Percentiles rank a stretch among this genome's conserved stretches.
Conservation (phyloP, 2,888 invertebrate species). For the Lissocephala sabroskyi region DNA sequence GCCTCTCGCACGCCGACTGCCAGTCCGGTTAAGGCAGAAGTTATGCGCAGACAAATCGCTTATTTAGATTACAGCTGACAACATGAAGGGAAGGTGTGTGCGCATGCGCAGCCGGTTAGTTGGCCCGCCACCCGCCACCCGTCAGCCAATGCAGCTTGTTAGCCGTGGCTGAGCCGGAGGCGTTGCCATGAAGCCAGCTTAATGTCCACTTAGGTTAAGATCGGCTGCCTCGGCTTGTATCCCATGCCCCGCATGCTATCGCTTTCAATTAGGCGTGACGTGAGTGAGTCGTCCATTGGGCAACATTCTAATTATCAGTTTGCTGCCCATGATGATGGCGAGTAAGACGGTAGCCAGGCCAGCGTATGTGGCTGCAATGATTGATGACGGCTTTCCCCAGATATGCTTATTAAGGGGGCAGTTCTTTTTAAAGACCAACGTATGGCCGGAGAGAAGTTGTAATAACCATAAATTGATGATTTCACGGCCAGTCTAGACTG, state of each 20-base stretch:
- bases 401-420: not conserved
- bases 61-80: slow-evolving; percentile 57
- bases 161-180: slow-evolving; percentile 13
- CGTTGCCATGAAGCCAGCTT: slow-evolving; percentile 40
- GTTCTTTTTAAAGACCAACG: slow-evolving; percentile 14
- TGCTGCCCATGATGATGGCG: no score
- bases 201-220: slow-evolving; percentile 45
- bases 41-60: slow-evolving; percentile 57
- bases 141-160: slow-evolving; percentile 18
- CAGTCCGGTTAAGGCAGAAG: slow-evolving; percentile 33
- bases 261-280: slow-evolving; percentile 43
- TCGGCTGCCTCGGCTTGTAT: slow-evolving; percentile 10
- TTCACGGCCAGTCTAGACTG: slow-evolving; percentile 14
- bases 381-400: slow-evolving; percentile 13
- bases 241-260: slow-evolving; percentile 27
- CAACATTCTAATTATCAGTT: slow-evolving; percentile 22
- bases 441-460: slow-evolving; percentile 6
- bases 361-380: slow-evolving; percentile 17
- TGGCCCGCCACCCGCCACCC: not conserved
- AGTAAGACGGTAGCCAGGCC: slow-evolving; percentile 37
- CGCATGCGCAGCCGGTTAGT: slow-evolving; percentile 11
- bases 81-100: slow-evolving; percentile 26
- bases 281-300: slow-evolving; percentile 8
- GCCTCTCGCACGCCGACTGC: slow-evolving; percentile 13
- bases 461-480: slow-evolving; percentile 8